A percentile compares a stretch with the other conserved stretches of the same genome.
Evolutionary conservation across 2,113 vertebrate species (phyloP).

Genomic region (Siniperca knerii): DNA sequence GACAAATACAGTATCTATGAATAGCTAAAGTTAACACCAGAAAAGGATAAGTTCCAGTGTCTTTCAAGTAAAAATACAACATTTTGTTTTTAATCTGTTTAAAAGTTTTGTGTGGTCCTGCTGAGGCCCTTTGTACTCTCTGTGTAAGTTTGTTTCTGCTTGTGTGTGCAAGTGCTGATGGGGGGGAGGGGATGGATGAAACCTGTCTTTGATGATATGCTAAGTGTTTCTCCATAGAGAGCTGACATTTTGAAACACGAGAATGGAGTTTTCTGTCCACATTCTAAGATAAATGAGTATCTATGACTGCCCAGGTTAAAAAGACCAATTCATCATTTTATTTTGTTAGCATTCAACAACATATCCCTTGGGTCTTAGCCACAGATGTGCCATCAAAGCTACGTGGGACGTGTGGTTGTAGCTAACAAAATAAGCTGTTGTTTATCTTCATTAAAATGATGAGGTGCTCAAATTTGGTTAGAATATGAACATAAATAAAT

Average conservation of each 20-base stretch:
- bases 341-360: conserved; percentile 1
- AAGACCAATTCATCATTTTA: neutral
- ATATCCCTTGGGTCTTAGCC: neutral
- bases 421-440: neutral
- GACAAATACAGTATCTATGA: neutral
- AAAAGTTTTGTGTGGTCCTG: conserved; percentile 1
- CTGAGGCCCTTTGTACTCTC: neutral
- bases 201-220: no score
- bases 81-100: neutral
- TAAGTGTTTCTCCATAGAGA: no score
- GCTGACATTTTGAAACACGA: no score
- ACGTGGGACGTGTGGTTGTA: neutral
- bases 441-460: neutral
- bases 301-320: neutral
- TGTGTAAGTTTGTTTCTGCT: no score
- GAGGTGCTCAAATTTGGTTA: neutral
- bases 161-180: no score
- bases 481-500: neutral
- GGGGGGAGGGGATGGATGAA: no score
- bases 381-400: neutral
- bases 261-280: neutral
- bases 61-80: neutral
- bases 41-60: neutral
- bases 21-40: neutral
- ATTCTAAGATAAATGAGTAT: neutral